These are phyloP conservation scores for Apodemus speciosus DNA, from an alignment of 2,113 vertebrate genomes.

Conservation along the genomic window DNA sequence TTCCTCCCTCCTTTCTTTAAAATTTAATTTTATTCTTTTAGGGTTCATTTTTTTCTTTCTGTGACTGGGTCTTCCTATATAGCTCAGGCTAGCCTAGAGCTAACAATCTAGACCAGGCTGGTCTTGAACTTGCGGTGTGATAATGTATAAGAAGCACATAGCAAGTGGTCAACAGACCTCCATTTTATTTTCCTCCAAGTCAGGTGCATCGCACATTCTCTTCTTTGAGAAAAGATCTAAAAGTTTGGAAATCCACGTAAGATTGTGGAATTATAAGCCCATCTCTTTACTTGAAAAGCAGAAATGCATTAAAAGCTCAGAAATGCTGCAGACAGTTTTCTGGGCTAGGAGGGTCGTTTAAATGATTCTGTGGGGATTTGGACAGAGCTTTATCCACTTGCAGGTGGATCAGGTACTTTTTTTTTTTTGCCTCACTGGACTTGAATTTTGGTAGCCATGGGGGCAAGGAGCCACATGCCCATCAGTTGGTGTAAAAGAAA, in stretches of 20 bases:
- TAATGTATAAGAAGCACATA: neutral
- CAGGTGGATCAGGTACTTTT: neutral
- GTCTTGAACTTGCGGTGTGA: neutral
- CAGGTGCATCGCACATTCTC: neutral
- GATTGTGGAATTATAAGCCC: neutral
- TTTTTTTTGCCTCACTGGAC: neutral
- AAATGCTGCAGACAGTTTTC: neutral
- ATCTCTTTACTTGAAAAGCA: slow-evolving; percentile 16
- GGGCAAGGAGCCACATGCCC: neutral
- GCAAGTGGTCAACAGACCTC: neutral
- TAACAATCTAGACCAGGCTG: neutral
- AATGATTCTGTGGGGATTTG: slow-evolving; percentile 38
- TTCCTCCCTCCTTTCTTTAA: too few relatives aligned
- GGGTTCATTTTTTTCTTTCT: neutral
- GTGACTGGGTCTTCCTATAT: neutral
- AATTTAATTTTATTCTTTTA: neutral
- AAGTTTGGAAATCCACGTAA: neutral
- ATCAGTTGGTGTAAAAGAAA: neutral
- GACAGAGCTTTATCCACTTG: neutral
- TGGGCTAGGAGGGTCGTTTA: neutral
- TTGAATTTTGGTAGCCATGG: slow-evolving; percentile 17
- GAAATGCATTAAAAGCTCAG: neutral
- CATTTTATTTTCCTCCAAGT: slow-evolving; percentile 1
- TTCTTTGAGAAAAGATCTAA: neutral
- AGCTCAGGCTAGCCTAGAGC: neutral